These are phyloP conservation scores for Chionis minor DNA, from an alignment of 2,113 vertebrate genomes.

Conservation along the genomic window DNA sequence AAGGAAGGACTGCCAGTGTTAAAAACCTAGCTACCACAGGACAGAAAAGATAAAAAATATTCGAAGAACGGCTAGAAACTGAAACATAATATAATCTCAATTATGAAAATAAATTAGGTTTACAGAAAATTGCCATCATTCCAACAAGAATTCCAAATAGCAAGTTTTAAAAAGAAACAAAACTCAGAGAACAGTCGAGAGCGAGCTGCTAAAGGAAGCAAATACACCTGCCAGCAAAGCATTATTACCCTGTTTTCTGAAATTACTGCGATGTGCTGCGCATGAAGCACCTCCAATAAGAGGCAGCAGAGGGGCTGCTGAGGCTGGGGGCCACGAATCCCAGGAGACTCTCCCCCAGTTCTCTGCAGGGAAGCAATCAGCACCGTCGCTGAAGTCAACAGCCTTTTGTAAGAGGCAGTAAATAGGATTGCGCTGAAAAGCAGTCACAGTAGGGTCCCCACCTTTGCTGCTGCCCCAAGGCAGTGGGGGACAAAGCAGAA, in stretches of 20 bases:
- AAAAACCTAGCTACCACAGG: background rate
- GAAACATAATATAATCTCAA: background rate
- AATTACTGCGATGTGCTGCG: rapidly evolving
- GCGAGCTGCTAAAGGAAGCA: background rate
- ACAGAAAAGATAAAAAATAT: background rate
- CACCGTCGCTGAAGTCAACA: background rate
- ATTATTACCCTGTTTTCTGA: background rate
- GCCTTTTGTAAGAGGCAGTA: background rate
- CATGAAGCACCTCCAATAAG: rapidly evolving
- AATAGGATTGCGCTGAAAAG: background rate
- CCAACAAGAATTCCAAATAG: background rate
- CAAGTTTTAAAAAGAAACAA: background rate
- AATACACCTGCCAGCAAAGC: slow-evolving; percentile 47
- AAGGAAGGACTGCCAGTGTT: background rate
- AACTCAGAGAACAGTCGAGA: background rate
- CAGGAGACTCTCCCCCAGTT: background rate
- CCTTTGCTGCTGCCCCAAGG: background rate
- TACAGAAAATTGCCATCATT: background rate
- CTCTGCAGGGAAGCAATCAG: background rate
- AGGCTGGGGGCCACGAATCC: background rate
- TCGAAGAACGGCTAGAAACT: background rate
- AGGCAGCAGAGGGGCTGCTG: background rate
- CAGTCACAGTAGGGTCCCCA: background rate
- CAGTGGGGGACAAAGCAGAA: background rate
- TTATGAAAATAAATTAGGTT: background rate